Evolutionary conservation across 2,888 invertebrate genomes (phyloP).

Genomic region (Drosophila cognata): DNA sequence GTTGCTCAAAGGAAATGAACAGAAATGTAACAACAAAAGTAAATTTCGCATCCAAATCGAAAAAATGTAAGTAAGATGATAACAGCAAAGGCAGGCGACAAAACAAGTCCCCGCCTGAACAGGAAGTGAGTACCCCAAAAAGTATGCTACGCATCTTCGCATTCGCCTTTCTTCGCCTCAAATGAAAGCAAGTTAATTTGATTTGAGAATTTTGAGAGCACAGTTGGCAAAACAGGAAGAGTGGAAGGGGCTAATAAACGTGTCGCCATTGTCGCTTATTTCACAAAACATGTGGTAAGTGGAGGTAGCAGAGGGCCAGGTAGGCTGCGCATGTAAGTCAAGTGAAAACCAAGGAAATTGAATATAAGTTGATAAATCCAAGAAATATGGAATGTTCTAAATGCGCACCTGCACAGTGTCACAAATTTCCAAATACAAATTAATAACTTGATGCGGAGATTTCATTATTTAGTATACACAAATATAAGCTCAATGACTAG

Average conservation of each 20-base stretch:
- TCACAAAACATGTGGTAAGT: conserved; percentile 43
- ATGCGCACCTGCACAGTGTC: conserved; percentile 40
- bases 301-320: not conserved
- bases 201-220: conserved; percentile 66
- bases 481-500: not conserved
- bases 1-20: conserved; percentile 74
- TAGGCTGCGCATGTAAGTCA: conserved; percentile 33
- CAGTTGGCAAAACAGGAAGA: conserved; percentile 36
- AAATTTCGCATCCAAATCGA: conserved; percentile 55
- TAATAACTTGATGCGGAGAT: not conserved
- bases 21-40: conserved; percentile 68
- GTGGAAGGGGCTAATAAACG: conserved; percentile 60
- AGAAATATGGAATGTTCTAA: conserved; percentile 40
- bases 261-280: conserved; percentile 62
- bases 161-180: conserved; percentile 39
- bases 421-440: not conserved
- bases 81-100: conserved; percentile 17
- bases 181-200: conserved; percentile 78
- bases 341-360: conserved; percentile 64
- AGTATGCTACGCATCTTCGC: conserved; percentile 35
- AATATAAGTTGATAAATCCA: conserved; percentile 64
- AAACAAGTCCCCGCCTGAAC: conserved; percentile 28
- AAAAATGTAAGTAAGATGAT: conserved; percentile 1
- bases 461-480: not conserved
- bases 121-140: conserved; percentile 45